Base-by-base conservation (phyloP, 2,888 invertebrate species). In the Philereme vetulata region DNA sequence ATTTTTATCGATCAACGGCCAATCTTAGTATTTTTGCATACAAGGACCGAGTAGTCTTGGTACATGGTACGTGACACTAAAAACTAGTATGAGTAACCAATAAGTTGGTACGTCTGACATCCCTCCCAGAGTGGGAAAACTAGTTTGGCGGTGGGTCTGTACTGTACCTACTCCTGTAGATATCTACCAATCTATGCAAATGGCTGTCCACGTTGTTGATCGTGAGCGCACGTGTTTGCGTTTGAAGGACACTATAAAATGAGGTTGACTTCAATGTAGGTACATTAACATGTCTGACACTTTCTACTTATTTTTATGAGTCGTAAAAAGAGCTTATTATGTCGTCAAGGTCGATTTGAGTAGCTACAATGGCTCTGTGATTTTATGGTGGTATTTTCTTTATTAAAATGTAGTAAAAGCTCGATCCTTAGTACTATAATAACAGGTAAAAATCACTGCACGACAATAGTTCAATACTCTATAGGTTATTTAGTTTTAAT, bases 141-240 rank as follows among this genome's bases (percentile, higher is more conserved):
- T 60, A 58, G 69, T 69, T 66, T 48, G 53, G 57, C 55, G 48
- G 55, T 59, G 48, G 44, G 48, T 51, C 40, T 32, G 54, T 62
- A 10, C 21, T 21, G 21, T 2, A 21, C 21, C 21, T 21, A 21
- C 21, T 21, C 2, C 21, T 21, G 21, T 21, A 21, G 21, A 21
- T n/a, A n/a, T 21, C 21, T 44, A 58, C 60, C 40, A 60, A 59
- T 52, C 40, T 65, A 63, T 67, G 69, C 62, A 65, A 65, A 67
- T 65, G 51, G 7, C 51, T 57, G 33, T 60, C 53, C 52, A 35
- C 35, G 56, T 48, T 32, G 44, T 43, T 61, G 53, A 56, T 62
- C 60, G 62, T 60, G 55, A 40, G 33, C 48, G 56, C 65, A 64
- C 69, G 69, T 69, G 69, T 42, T 36, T 57, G 55, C 51, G 36